Base-by-base conservation (phyloP, 2,888 invertebrate species). In the Torymus auratus region DNA sequence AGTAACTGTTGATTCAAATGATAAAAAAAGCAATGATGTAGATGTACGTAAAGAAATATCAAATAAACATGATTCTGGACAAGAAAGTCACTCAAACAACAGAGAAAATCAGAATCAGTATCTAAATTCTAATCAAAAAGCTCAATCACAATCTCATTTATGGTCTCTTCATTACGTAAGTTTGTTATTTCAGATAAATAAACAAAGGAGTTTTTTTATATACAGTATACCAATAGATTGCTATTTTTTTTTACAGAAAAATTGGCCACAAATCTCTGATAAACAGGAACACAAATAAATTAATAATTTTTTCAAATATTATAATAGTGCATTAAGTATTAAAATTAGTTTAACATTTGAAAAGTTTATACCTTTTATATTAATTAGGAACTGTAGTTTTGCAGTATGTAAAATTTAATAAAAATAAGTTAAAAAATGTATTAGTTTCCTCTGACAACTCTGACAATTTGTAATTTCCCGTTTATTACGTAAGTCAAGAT, bases 131-230 rank as follows among this genome's bases (percentile, higher is more conserved):
- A 58, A 77, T 20, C 56, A 64, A 13, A 50, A 68, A 61, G 65
- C n/a, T 58, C 52, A 58, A 65, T 58, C 50, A 64, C 50, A 70
- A 65, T 58, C 50, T 70, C 50, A 70, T 4, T 17, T 50, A 28
- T 78, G 71, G 71, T 53, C 78, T 65, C 52, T 50, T 13, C 55
- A 69, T 62, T 65, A 78, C n/a, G 77, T 77, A 77, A 77, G 28
- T 64, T 55, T 28, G n/a, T 65, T 41, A 56, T 28, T 52, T 7
- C 5, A 41, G 7, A 41, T 41, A 4, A 41, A 28, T 55, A 17
- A 28, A 17, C 13, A 53, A 28, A 2, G 3, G 28, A 28, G 7
- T 65, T 65, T 41, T 12, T 64, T 15, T 4, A 64, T 15, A 11
- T 55, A 41, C 41, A 41, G 41, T 41, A 41, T 41, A 41, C 5